Evolutionary conservation across 2,797 vertebrate genomes (phyloP), one percentile per base, ranked within the genome.

Genomic region (Enteromius treurensis): DNA sequence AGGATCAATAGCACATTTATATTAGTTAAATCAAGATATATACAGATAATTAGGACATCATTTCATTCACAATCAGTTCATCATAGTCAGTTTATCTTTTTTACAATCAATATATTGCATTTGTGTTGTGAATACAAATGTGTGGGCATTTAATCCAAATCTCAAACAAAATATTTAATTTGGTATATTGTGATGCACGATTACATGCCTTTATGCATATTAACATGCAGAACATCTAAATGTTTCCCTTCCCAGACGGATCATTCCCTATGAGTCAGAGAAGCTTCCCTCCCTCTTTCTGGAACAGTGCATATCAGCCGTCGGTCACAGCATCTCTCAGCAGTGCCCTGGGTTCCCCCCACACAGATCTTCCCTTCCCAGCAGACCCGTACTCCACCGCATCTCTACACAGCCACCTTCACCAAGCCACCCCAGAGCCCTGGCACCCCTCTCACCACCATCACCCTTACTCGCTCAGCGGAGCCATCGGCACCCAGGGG

Each of bases 221-320:
- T 37, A 47, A 75, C 21, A 21, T 37, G 2, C 10, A 40, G 1
- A 19, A 32, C 26, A 53, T 65, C 19, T 49, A 68, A 51, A 68
- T 49, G 19, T 67, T 4, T 17, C 21, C 34, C 47, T 49, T 77
- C 65, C 1, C 92, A 95, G 96, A 98, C 0, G 95, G 95, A 71
- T 95, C 96, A 80, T 99, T 96, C 90, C 98, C 97, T 0, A 99
- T 99, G 98, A 98, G 92, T 91, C 98, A 99, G 91, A 94, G 98
- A 84, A 97, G 96, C 90, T 99, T 99, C 91, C 98, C 98, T 0
- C 95, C 97, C 0, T 99, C 98, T 9, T 99, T 99, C 94, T 99
- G 98, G 98, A 99, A 98, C 95, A 98, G 98, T 86, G 93, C 97
- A 0, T 98, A 98, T 93, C 98, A 97, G 91, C 94, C 96, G 1